Evolutionary conservation across 2,797 vertebrate species (phyloP).

Genomic region (Peromyscus aztecus): DNA sequence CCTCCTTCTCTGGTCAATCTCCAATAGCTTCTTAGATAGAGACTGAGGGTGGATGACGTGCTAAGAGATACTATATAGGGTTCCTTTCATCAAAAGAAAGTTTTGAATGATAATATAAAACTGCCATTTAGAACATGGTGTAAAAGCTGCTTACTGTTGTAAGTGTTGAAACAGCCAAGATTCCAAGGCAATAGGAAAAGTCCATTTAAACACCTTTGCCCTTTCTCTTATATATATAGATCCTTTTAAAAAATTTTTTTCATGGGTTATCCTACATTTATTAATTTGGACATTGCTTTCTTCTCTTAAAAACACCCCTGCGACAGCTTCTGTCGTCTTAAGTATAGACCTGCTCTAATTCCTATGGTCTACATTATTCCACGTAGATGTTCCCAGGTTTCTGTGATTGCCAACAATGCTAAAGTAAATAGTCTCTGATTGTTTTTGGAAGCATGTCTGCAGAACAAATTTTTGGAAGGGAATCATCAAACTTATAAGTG

Average conservation of each 20-base stretch:
- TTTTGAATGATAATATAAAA: neutral
- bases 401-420: constrained; percentile 4
- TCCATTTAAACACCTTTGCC: neutral
- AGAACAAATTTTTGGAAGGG: constrained; percentile 40
- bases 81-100: neutral
- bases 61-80: neutral
- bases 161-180: constrained; percentile 26
- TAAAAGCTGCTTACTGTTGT: neutral
- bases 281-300: constrained; percentile 39
- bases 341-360: neutral
- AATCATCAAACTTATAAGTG: constrained; percentile 41
- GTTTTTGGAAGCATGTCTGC: constrained; percentile 2
- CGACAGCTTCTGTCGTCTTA: neutral
- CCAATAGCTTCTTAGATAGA: neutral
- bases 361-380: neutral
- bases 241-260: neutral
- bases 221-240: neutral
- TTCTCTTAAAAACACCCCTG: neutral
- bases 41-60: neutral
- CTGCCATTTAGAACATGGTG: neutral
- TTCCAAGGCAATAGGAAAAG: neutral
- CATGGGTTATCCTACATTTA: neutral
- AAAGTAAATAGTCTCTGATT: neutral
- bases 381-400: neutral
- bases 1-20: constrained; percentile 26